These are phyloP conservation scores for Azorinus chamasolen DNA, from an alignment of 2,888 invertebrate species.

Conservation along the genomic window DNA sequence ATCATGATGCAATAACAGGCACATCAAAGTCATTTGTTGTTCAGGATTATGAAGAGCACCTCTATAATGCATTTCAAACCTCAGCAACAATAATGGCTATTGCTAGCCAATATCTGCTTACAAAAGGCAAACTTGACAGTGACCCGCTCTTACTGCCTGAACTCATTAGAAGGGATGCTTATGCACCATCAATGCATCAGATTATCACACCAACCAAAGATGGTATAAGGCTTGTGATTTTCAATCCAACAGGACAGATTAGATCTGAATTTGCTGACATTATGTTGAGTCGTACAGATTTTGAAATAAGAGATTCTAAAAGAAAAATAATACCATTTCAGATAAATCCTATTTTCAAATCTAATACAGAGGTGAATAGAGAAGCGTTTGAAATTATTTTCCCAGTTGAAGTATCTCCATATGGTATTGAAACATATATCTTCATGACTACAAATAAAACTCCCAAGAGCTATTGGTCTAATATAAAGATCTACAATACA, in stretches of 20 bases:
- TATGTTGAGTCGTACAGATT: conserved; percentile 90
- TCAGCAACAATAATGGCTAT: conserved; percentile 71
- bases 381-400: conserved; percentile 89
- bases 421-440: conserved; percentile 90
- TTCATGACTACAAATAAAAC: conserved; percentile 58
- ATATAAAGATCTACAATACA: conserved; percentile 71
- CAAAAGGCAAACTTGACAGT: conserved; percentile 68
- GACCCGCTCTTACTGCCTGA: conserved; percentile 73
- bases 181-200: conserved; percentile 67
- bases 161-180: conserved; percentile 55
- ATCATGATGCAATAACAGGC: conserved; percentile 99
- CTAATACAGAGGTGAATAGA: conserved; percentile 70
- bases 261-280: conserved; percentile 93
- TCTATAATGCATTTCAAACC: conserved; percentile 71
- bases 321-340: conserved; percentile 90
- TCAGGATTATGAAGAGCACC: conserved; percentile 91
- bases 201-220: conserved; percentile 66
- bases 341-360: conserved; percentile 94
- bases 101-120: conserved; percentile 73
- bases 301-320: conserved; percentile 89
- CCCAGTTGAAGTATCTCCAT: conserved; percentile 92
- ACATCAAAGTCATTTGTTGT: conserved; percentile 97
- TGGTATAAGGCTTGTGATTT: conserved; percentile 88
- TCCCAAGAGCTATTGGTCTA: conserved; percentile 66
- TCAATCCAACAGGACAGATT: conserved; percentile 94